Evolutionary conservation across 1,140 invertebrate genomes (phyloP), one percentile per base, ranked within the genome.

Genomic region (Phocides pigmalion): DNA sequence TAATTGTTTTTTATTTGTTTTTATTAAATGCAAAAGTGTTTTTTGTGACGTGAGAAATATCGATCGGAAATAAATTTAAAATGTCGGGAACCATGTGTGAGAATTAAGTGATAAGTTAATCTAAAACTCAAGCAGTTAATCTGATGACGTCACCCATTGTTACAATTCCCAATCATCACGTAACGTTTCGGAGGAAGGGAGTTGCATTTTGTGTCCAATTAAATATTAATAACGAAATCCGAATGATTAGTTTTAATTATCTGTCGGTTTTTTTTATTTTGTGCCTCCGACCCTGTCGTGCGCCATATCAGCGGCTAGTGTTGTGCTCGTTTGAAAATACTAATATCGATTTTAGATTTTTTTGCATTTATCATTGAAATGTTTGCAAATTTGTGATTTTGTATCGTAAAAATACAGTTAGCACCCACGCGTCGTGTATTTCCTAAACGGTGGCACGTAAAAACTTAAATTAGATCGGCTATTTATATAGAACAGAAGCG

Each of bases 251-350:
- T 47, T 35, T 62, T 54, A 54, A 39, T 44, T 64, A 58, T 61
- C 42, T 47, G 44, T 61, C 42, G 63, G 51, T 37, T 17, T 62
- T 61, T 76, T 73, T 64, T 70, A 69, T 64, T 50, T 66, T 56
- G 37, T 66, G 47, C 62, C 28, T 62, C 64, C 53, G 67, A 66
- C 69, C 72, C 70, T 67, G 63, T 59, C 64, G 69, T 70, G 59
- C 71, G 74, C 76, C 74, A 76, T 80, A 80, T 79, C 78, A 76
- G 68, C 69, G 66, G 37, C 50, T 82, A 82, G 76, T 78, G 80
- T 25, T 78, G 82, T 65, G 64, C 39, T 63, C 49, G 46, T 32
- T 35, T 19, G 32, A 15, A 50, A 62, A 22, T 65, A 73, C 76
- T 70, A 76, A 79, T 61, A 73, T 78, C 79, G 76, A 76, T 67